Evolutionary conservation across 2,113 vertebrate genomes (phyloP).

Genomic region (Myodes glareolus): DNA sequence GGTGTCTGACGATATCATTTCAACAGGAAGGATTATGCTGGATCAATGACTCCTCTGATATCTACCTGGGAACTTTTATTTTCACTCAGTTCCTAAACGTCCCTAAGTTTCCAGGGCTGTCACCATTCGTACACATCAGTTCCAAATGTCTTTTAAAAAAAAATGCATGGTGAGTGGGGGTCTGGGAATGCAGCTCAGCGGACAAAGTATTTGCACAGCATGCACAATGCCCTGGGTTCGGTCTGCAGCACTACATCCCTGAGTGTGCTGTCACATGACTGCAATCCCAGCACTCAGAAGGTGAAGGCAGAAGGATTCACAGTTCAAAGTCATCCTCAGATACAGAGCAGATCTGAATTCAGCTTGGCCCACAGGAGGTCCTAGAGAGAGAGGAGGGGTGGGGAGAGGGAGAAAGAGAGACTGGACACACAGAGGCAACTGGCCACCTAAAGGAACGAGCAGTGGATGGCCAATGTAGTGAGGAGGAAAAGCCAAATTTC

Average conservation of each 20-base stretch:
- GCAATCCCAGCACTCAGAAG: neutral
- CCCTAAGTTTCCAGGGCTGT: slow-evolving; percentile 57
- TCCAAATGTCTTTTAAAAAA: slow-evolving; percentile 8
- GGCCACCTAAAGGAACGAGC: slow-evolving; percentile 40
- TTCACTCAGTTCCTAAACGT: slow-evolving; percentile 35
- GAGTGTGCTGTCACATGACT: neutral
- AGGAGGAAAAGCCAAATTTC: slow-evolving; percentile 8
- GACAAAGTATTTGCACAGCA: neutral
- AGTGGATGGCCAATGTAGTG: accelerated
- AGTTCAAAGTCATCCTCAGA: neutral
- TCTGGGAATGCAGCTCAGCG: neutral
- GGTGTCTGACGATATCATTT: slow-evolving; percentile 60
- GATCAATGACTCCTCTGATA: slow-evolving; percentile 67
- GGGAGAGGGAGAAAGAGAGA: neutral
- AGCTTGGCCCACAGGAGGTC: neutral
- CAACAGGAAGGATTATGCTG: slow-evolving; percentile 71
- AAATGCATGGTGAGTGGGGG: neutral
- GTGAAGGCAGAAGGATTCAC: neutral
- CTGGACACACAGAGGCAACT: neutral
- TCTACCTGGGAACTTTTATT: slow-evolving; percentile 77
- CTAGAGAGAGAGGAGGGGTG: neutral
- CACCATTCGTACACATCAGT: slow-evolving; percentile 23
- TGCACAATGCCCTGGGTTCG: neutral
- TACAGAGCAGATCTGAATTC: neutral
- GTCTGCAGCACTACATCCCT: neutral